Evolutionary conservation across 2,888 invertebrate species (phyloP), one percentile per base, ranked within the genome.

Genomic region (Syrista parreyssii): DNA sequence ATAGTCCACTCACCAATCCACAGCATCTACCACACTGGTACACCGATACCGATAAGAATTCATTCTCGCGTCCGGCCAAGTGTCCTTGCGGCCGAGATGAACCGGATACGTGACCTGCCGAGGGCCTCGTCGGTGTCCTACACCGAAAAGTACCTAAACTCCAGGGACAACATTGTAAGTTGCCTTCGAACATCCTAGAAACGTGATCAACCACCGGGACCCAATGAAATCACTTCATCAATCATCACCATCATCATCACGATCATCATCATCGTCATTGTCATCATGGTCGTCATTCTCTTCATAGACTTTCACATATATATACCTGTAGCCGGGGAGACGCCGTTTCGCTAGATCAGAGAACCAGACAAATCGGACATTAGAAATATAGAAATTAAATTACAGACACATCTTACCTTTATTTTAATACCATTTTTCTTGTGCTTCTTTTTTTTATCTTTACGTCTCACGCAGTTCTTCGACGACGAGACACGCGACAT

Each of bases 401-500:
- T 15, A 15, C 0, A 40, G 15, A 40, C 15, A 40, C 15, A 15
- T 6, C 4, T 15, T 15, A 40, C 15, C 15, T 40, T 40, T 40
- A 40, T 40, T 40, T 1, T 15, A 36, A 36, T 15, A 12, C 1
- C 12, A 4, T 15, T 15, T 40, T 15, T 15, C 40, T 40, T 40
- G 40, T 40, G 15, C 15, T 40, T 40, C 40, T 40, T 40, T 15
- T 4, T 15, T 40, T 40, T 40, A 40, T 40, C 40, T 40, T 40
- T 4, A 1, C 40, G 76, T 79, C 76, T 76, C 88, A 89, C 92
- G 74, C 93, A 97, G 97, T 94, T 94, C 85, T 97, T 97, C 92
- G 95, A 96, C 91, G 96, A 96, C 91, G 97, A 97, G 92, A 95
- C 95, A 83, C 95, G 95, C 89, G 94, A 95, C 86, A 97, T 97